Evolutionary conservation across 2,888 invertebrate genomes (phyloP), one percentile per base, ranked within the genome.

Genomic region (Dinocampus coccinellae): DNA sequence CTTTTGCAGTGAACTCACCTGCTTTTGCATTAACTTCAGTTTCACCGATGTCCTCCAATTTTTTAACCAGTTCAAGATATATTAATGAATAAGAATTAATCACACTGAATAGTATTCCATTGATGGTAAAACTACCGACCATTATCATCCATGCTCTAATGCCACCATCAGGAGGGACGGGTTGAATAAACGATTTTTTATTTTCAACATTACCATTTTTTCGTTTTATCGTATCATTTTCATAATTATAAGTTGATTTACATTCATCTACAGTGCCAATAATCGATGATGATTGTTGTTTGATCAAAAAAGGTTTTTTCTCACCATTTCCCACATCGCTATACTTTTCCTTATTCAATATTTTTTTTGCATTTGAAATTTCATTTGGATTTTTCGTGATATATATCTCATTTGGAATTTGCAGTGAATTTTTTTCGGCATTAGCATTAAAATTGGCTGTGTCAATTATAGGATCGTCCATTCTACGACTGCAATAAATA

Each of bases 51-150:
- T 88, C 88, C 72, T 89, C 85, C 72, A 96, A 89, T 80, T 91
- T 90, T 63, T 91, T 90, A 79, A 91, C 90, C 57, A 96, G 90
- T 76, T 92, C 91, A 7, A 90, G 89, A 84, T 94, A 95, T 76
- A 97, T 90, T 33, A 96, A 92, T 78, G 96, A 94, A 85, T 94
- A 96, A 0, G 94, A 94, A 89, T 97, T 97, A 82, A 97, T 96
- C 57, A 96, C 92, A 60, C 97, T 96, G 87, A 97, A 97, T 65
- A 97, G 90, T 64, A 97, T 92, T 6, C 97, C 97, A 88, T 97
- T 97, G 82, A 94, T 94, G 72, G 96, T 89, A 87, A 97, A 96
- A 72, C 97, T 95, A 55, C 93, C 95, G 53, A 95, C 81, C 90
- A 96, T 91, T 16, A 97, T 93, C 73, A 93, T 88, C 92, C 94